These are phyloP conservation scores for Atrina japonica DNA, from an alignment of 2,888 invertebrate genomes.

Conservation along the genomic window DNA sequence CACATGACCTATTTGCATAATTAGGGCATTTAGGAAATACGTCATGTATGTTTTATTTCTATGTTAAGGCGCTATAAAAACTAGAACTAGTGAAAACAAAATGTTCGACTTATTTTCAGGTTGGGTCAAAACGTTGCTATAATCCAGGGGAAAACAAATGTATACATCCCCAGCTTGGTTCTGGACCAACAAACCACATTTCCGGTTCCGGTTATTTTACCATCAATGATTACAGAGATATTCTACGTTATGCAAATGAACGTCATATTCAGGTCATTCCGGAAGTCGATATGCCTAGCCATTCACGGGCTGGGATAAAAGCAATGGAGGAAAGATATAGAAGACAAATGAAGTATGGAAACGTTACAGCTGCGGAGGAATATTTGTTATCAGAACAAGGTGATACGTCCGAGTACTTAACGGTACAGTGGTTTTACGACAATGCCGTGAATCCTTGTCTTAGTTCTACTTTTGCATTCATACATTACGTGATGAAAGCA, in stretches of 20 bases:
- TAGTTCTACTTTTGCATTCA: conserved; percentile 69
- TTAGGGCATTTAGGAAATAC: no score
- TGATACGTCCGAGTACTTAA: conserved; percentile 63
- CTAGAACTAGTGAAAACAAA: no score
- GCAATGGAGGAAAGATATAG: conserved; percentile 66
- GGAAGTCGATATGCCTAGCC: conserved; percentile 78
- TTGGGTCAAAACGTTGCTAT: conserved; percentile 71
- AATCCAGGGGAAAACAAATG: conserved; percentile 66
- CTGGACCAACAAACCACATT: conserved; percentile 58
- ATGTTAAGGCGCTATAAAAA: no score
- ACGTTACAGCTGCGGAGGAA: conserved; percentile 43
- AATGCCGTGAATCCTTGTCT: conserved; percentile 77
- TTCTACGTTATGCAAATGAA: conserved; percentile 68
- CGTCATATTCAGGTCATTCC: conserved; percentile 75
- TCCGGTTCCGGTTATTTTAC: conserved; percentile 72
- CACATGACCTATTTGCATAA: no score
- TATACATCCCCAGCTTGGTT: conserved; percentile 73
- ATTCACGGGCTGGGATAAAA: conserved; percentile 73
- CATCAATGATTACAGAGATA: conserved; percentile 70
- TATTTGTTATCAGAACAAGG: conserved; percentile 65
- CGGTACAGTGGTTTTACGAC: conserved; percentile 71
- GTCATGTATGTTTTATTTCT: no score
- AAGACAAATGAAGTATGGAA: conserved; percentile 40
- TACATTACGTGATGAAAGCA: conserved; percentile 59
- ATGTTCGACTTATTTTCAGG: conserved; percentile 65